Evolutionary conservation across 2,797 vertebrate species (phyloP), one percentile per base, ranked within the genome.

Genomic region (Melanotaenia boesemani): DNA sequence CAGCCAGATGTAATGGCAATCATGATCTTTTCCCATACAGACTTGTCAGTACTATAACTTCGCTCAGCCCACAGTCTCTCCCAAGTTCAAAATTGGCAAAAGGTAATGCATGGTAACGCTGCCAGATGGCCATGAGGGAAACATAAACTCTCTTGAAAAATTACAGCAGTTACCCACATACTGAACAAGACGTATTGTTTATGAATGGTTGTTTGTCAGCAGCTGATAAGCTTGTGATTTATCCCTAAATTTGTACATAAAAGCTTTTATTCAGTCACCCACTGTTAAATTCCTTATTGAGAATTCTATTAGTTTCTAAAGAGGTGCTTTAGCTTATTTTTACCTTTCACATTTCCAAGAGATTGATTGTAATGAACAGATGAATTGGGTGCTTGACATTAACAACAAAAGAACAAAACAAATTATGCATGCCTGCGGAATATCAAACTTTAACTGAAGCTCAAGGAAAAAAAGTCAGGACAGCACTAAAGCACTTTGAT

Each of bases 331-430:
- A 0, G 36, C 37, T 16, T 50, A 50, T 34, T 56, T 52, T 58
- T 48, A 30, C 63, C 26, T 67, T 37, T 48, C 26, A 44, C 12
- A 1, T 52, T 70, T 32, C n/a, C 22, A 37, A n/a, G 12, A 3
- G 44, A 0, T 76, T 66, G 50, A 65, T 74, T 76, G 41, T 41
- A 48, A 54, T 66, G 24, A 77, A 61, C 41, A 67, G 67, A 48
- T 39, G 18, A 67, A 34, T 28, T 13, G 8, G 32, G 32, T 15
- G 10, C 44, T 85, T 73, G 63, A 65, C 70, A 63, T 41, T 36
- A 58, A 48, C 52, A 44, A 34, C 15, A 61, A 72, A 58, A 54
- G 55, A 63, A 55, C 15, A 24, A 70, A 70, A 56, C 4, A 56
- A 79, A 59, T 6, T 16, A 68, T 61, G 15, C 0, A 15, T 22